phyloP scores from a whole-genome alignment of 2,113 vertebrate species.

The Psilopsiagon aymara region DNA sequence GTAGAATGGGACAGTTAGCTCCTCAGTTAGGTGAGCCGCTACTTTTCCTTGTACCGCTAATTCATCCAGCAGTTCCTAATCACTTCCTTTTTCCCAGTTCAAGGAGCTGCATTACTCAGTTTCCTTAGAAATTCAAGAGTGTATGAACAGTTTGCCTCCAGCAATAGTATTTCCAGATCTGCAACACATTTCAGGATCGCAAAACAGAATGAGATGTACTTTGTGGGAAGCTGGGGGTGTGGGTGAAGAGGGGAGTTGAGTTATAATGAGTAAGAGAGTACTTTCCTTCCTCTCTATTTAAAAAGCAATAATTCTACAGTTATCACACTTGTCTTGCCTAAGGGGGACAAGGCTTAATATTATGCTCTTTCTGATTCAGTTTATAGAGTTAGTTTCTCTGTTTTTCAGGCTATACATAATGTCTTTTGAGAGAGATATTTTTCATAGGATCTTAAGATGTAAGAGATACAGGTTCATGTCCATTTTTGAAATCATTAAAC shows the following conservation, averaged over 20 bases:
- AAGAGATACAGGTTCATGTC: neutral
- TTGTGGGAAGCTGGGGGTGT: fast-evolving
- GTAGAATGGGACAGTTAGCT: neutral
- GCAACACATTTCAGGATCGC: neutral
- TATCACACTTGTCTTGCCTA: neutral
- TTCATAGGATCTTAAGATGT: neutral
- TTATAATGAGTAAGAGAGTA: neutral
- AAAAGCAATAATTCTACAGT: neutral
- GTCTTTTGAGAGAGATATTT: neutral
- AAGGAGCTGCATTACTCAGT: neutral
- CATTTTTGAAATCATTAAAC: neutral
- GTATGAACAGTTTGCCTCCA: neutral
- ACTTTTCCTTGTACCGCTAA: neutral
- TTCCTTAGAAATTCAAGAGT: neutral
- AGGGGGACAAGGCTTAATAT: neutral
- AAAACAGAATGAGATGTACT: neutral
- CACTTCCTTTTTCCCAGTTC: neutral
- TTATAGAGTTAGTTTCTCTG: neutral
- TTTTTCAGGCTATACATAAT: neutral
- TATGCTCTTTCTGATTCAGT: neutral
- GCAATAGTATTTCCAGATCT: neutral
- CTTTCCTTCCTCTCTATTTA: neutral
- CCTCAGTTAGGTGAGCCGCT: neutral
- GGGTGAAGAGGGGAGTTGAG: fast-evolving
- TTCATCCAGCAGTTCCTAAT: neutral